These are phyloP conservation scores for Cheilosia grossa DNA, from an alignment of 2,888 invertebrate genomes.

Conservation along the genomic window DNA sequence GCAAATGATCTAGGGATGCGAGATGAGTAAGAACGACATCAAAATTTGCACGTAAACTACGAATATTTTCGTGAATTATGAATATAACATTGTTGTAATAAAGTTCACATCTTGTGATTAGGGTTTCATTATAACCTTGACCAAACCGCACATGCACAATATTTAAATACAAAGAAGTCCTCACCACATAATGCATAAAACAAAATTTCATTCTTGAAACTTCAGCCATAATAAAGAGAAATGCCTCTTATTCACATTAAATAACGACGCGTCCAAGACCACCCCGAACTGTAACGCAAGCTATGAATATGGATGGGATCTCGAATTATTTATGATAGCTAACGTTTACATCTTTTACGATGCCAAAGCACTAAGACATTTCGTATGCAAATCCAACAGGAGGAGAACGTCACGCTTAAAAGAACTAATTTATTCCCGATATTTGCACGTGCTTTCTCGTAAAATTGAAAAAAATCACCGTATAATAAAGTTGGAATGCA, in stretches of 20 bases:
- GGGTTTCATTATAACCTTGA: too few relatives aligned
- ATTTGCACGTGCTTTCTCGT: conserved; percentile 31
- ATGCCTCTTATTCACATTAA: conserved; percentile 4
- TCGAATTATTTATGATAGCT: conserved; percentile 34
- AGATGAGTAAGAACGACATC: too few relatives aligned
- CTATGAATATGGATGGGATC: conserved; percentile 24
- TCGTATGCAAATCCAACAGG: conserved; percentile 46
- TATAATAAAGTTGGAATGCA: conserved; percentile 7
- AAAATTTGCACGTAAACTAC: too few relatives aligned
- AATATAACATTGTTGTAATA: too few relatives aligned
- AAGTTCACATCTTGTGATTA: too few relatives aligned
- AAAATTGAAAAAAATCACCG: conserved; percentile 19
- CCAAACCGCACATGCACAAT: too few relatives aligned
- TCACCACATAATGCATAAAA: too few relatives aligned
- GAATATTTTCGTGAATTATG: too few relatives aligned
- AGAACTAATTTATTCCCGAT: conserved; percentile 35
- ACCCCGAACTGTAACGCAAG: not conserved
- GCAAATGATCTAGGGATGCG: too few relatives aligned
- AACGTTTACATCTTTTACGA: conserved; percentile 34
- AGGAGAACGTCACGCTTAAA: conserved; percentile 20
- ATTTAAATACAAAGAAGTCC: too few relatives aligned
- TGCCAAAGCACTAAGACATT: conserved; percentile 19
- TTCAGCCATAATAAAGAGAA: not conserved
- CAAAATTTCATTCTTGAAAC: not conserved
- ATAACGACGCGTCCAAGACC: not conserved